A percentile compares a stretch with the other conserved stretches of the same genome.
These are phyloP conservation scores for Apamea anceps DNA, from an alignment of 2,888 invertebrate genomes.

Conservation along the genomic window DNA sequence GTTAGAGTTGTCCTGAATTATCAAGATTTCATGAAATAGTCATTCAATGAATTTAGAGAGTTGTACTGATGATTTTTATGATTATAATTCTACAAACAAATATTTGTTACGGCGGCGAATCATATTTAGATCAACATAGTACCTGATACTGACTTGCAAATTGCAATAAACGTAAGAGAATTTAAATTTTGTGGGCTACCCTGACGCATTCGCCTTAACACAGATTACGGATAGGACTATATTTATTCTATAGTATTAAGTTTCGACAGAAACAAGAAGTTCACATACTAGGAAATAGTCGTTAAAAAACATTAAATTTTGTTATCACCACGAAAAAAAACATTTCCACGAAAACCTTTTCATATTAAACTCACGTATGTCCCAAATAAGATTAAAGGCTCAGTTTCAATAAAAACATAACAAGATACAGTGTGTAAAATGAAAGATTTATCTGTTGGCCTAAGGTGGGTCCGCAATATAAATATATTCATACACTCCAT, in stretches of 20 bases:
- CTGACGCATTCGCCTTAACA: no score
- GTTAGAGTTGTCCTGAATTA: no score
- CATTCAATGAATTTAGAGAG: no score
- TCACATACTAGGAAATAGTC: no score
- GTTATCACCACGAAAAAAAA: not conserved
- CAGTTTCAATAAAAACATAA: conserved; percentile 82
- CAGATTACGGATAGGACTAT: not conserved
- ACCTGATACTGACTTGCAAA: no score
- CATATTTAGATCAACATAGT: no score
- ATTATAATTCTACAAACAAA: no score
- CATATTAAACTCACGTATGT: conserved; percentile 55
- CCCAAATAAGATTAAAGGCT: conserved; percentile 74
- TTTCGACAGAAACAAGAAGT: not conserved
- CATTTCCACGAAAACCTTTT: conserved; percentile 3
- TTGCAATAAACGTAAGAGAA: no score
- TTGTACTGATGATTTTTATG: no score
- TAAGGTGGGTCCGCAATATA: conserved; percentile 75
- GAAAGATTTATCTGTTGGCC: conserved; percentile 82
- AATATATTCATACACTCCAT: conserved; percentile 85
- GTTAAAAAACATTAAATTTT: not conserved
- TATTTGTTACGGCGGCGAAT: no score
- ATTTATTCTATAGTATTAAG: not conserved
- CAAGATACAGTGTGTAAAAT: conserved; percentile 81
- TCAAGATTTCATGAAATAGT: no score
- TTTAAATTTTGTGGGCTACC: no score